Base-by-base conservation (phyloP, 2,113 vertebrate species). In the Nycticryphes semicollaris region DNA sequence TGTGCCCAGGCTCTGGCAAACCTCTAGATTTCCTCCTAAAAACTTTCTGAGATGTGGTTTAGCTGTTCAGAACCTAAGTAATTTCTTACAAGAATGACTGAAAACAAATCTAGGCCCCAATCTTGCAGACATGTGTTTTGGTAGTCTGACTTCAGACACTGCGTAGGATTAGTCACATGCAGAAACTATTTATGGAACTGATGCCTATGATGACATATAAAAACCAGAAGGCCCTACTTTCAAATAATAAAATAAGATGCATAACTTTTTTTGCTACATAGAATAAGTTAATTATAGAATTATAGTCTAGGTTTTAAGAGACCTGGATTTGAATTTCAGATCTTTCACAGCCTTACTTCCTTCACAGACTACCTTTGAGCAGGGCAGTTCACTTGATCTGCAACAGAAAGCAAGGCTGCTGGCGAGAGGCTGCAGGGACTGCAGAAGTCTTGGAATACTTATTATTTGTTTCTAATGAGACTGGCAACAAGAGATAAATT, bases 161-260 rank as follows among this genome's bases (percentile, higher is more conserved):
- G 67, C 0, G 0, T 66, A 66, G 84, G 74, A 76, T 91, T 89
- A 69, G 53, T 83, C 77, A 74, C 12, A 20, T 33, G 54, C 50
- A 88, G 54, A 62, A 96, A 54, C 48, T 76, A 83, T 93, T 95
- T 83, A 69, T 80, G 85, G 91, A 90, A 74, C 59, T 76, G 45
- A 53, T 91, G 59, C 18, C 30, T 57, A 4, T 69, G 78, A 89
- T 20, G 67, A 76, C 87, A 91, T 88, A 74, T 9, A 70, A 88
- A 91, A 96, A 76, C 3, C 84, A 93, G 91, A 97, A 89, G 39
- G n/a, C 7, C 15, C 12, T 92, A 73, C 37, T 88, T 91, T 54
- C 78, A 96, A 81, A 90, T 78, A 75, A 79, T 83, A 50, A 87
- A 87, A 84, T 67, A 47, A 88, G 33, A 60, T 62, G 45, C 48